phyloP scores from a whole-genome alignment of 2,888 invertebrate genomes.

The Protula sp. region DNA sequence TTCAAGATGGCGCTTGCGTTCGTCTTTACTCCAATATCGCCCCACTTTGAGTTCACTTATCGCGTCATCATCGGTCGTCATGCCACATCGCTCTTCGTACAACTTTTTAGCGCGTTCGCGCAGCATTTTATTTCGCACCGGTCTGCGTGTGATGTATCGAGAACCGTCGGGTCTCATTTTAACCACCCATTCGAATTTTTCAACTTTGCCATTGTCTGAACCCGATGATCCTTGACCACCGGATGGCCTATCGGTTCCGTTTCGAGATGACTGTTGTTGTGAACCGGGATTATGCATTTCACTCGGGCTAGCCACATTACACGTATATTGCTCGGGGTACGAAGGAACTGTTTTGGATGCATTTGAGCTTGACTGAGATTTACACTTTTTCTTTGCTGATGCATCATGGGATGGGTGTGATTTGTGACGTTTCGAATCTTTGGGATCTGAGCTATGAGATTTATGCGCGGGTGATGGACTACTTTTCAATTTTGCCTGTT shows the following conservation, averaged over 20 bases:
- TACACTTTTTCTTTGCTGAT: not conserved
- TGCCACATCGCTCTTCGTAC: constrained; percentile 64
- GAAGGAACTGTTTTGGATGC: not conserved
- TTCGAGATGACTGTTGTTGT: not conserved
- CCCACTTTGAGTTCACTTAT: constrained; percentile 71
- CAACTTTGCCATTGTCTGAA: constrained; percentile 14
- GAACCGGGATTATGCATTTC: too few relatives aligned
- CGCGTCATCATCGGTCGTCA: constrained; percentile 73
- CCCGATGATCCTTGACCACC: not conserved
- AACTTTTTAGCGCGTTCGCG: constrained; percentile 66
- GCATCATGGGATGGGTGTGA: not conserved
- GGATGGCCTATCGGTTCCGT: not conserved
- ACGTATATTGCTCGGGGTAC: not conserved
- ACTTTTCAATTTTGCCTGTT: not conserved
- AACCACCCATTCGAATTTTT: constrained; percentile 64
- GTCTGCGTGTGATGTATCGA: constrained; percentile 69
- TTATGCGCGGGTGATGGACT: not conserved
- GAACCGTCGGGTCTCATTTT: constrained; percentile 72
- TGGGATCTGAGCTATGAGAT: not conserved
- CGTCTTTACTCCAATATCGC: constrained; percentile 72
- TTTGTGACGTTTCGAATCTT: not conserved
- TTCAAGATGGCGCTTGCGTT: constrained; percentile 69
- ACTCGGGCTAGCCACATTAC: not conserved
- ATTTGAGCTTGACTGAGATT: not conserved
- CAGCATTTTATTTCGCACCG: constrained; percentile 64